Evolutionary conservation across 2,797 vertebrate genomes (phyloP).

Genomic region (Melanotaenia boesemani): DNA sequence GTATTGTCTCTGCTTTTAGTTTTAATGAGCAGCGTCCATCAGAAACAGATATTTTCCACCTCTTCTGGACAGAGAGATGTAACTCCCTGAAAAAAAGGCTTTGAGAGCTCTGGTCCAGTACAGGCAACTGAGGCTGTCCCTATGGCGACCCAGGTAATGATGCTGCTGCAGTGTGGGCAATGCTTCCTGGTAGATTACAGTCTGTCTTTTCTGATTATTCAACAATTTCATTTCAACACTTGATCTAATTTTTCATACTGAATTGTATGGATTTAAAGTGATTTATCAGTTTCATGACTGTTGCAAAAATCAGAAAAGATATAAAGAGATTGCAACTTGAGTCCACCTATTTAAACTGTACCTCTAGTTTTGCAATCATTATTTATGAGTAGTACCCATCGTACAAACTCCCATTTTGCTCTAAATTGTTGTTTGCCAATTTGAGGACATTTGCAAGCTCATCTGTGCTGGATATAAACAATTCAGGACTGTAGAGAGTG

Average conservation of each 20-base stretch:
- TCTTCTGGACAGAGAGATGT: slow-evolving; percentile 54
- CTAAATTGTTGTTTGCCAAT: slow-evolving; percentile 53
- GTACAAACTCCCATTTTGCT: slow-evolving; percentile 44
- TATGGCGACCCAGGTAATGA: slow-evolving; percentile 85
- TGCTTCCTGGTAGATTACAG: slow-evolving; percentile 48
- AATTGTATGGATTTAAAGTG: background rate
- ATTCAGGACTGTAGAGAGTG: slow-evolving; percentile 64
- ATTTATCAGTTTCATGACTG: background rate
- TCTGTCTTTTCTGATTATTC: background rate
- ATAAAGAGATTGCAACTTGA: slow-evolving; percentile 7
- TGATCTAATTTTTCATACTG: background rate
- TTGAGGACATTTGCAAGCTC: slow-evolving; percentile 64
- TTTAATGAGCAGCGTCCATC: slow-evolving; percentile 48
- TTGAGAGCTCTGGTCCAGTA: slow-evolving; percentile 77
- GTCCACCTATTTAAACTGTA: slow-evolving; percentile 3
- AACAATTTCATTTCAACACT: slow-evolving; percentile 1
- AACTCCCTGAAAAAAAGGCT: slow-evolving; percentile 76
- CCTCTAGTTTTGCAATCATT: slow-evolving; percentile 11
- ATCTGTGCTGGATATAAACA: slow-evolving; percentile 62
- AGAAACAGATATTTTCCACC: slow-evolving; percentile 46
- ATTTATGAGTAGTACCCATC: slow-evolving; percentile 40
- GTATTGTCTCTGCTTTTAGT: slow-evolving; percentile 38
- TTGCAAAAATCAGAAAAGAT: background rate
- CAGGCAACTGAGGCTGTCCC: slow-evolving; percentile 82
- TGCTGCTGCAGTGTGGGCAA: slow-evolving; percentile 76